Base-by-base conservation (phyloP, 2,888 invertebrate genomes). In the Nomada goodeniana region DNA sequence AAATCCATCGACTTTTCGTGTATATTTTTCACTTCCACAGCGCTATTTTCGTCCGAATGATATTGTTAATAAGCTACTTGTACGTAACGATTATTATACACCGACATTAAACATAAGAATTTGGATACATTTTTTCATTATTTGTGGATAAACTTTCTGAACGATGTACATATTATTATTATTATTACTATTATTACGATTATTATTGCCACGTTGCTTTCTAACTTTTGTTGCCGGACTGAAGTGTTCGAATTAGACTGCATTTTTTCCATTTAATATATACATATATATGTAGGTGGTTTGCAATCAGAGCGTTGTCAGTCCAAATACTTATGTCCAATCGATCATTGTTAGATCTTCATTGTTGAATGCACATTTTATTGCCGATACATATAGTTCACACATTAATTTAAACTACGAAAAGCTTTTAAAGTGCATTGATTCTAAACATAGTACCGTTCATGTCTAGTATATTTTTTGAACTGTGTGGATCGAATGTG, bases 151-250 rank as follows among this genome's bases (percentile, higher is more conserved):
- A 61, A 75, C 64, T 81, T 73, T 80, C 82, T 81, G 75, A 65
- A 89, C 76, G 86, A 89, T 88, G 90, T 90, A 90, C 72, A 88
- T 90, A 90, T 86, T 86, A 76, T 86, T 67, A 73, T 69, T 55
- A 65, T 70, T 83, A 81, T 75, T 80, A 80, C 63, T 42, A 29
- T 60, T 69, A 69, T 75, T 29, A 29, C 63, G 42, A 44, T 59
- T 59, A 70, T 57, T 60, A 47, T 60, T 36, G 26, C 29, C 29
- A 47, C 44, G 26, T 53, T 53, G 23, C 20, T 76, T 60, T 57
- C 55, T 52, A 57, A 67, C 63, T 77, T 82, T 82, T 85, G 87
- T 87, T 83, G 80, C 87, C 88, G 88, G 89, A 86, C 88, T 89
- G 88, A 89, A 90, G 89, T 76, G 87, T 90, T 86, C 68, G 74